phyloP scores from a whole-genome alignment of 2,797 vertebrate genomes.

The Phrynocephalus forsythii region DNA sequence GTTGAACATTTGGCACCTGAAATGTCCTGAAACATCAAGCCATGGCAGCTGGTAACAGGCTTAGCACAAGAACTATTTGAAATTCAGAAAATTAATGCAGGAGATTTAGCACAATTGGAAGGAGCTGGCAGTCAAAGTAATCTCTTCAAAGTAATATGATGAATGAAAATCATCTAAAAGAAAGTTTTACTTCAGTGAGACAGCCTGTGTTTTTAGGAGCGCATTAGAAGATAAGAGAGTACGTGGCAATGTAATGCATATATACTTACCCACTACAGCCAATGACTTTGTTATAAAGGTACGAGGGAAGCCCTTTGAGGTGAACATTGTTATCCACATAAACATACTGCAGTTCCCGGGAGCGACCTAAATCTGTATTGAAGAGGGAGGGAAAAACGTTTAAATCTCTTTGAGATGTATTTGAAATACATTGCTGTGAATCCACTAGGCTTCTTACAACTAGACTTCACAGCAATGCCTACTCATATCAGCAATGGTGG shows the following conservation, averaged over 20 bases:
- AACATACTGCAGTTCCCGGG: constrained; percentile 93
- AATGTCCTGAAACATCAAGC: constrained; percentile 38
- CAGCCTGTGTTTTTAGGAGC: neutral
- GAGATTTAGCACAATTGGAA: constrained; percentile 49
- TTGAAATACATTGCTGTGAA: constrained; percentile 18
- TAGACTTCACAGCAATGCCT: constrained; percentile 41
- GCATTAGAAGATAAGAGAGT: constrained; percentile 28
- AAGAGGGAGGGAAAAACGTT: constrained; percentile 22
- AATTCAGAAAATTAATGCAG: constrained; percentile 50
- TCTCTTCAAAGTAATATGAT: constrained; percentile 34
- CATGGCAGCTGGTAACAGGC: constrained; percentile 15
- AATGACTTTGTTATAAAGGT: constrained; percentile 94
- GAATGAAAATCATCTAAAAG: constrained; percentile 25
- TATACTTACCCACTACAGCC: constrained; percentile 85
- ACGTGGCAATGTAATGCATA: constrained; percentile 40
- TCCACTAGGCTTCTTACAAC: constrained; percentile 20
- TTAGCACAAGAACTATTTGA: constrained; percentile 33
- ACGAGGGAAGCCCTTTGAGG: constrained; percentile 88
- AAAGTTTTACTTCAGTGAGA: neutral
- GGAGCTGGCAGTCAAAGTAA: constrained; percentile 33
- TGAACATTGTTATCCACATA: constrained; percentile 93
- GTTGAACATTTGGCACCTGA: constrained; percentile 21
- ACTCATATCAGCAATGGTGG: neutral
- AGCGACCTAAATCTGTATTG: constrained; percentile 92
- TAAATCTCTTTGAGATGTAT: constrained; percentile 39